Conservation (phyloP, 2,113 vertebrate species). For the Megalops atlanticus region DNA sequence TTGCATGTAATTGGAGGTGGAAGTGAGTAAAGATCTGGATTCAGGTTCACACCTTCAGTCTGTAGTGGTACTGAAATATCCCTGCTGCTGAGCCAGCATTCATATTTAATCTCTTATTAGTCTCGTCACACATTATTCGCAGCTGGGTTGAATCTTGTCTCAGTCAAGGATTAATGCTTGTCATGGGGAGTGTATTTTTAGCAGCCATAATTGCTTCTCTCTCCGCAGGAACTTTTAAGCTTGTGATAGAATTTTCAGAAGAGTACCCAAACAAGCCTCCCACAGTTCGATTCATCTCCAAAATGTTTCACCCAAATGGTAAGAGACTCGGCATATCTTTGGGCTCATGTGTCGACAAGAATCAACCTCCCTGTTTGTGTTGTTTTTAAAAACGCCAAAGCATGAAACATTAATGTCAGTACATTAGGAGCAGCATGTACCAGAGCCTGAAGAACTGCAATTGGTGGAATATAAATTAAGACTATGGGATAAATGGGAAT, state of each 20-base stretch:
- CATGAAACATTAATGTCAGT: too few species aligned
- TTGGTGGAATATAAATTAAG: background rate
- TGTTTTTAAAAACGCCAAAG: too few species aligned
- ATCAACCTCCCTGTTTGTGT: too few species aligned
- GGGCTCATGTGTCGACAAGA: background rate
- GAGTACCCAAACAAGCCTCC: conserved; percentile 99
- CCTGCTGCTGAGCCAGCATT: conserved; percentile 34
- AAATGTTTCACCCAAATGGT: conserved; percentile 99
- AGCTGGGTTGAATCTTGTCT: conserved; percentile 15
- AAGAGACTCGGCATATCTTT: conserved; percentile 52
- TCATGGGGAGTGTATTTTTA: conserved; percentile 43
- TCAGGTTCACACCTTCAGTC: background rate
- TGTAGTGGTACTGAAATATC: background rate
- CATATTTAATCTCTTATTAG: conserved; percentile 31
- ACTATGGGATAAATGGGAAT: too few species aligned
- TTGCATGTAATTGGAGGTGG: background rate
- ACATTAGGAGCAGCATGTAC: too few species aligned
- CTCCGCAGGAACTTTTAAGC: conserved; percentile 93
- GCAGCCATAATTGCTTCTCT: conserved; percentile 31
- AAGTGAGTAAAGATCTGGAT: background rate
- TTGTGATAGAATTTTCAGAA: conserved; percentile 99
- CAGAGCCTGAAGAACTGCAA: background rate
- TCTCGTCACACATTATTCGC: background rate
- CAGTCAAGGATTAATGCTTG: conserved; percentile 23
- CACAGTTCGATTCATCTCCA: conserved; percentile 97